Evolutionary conservation across 2,797 vertebrate species (phyloP).

Genomic region (Sebastes trivittatus): DNA sequence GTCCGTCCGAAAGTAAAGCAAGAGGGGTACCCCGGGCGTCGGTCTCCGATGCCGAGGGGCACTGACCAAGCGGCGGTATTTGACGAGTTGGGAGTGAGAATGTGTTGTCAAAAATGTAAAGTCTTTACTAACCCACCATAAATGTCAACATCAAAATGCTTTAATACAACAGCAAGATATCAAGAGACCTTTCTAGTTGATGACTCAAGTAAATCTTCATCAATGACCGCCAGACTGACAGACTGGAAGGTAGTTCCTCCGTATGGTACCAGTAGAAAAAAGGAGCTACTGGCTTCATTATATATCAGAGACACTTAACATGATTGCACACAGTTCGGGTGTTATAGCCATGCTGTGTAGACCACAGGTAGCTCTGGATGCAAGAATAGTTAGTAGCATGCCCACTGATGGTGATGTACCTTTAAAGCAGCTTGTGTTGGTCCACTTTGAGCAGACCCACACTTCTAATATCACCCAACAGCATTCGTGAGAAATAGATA

Average conservation of each 20-base stretch:
- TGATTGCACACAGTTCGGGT: background rate
- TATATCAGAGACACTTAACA: no score
- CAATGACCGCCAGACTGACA: background rate
- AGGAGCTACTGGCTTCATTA: background rate
- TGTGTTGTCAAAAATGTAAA: background rate
- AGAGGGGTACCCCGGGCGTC: no score
- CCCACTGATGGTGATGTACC: no score
- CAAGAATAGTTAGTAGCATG: no score
- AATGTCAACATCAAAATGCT: background rate
- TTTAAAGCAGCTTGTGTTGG: no score
- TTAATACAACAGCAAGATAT: background rate
- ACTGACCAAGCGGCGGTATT: no score
- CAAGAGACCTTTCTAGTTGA: background rate
- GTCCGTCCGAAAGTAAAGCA: no score
- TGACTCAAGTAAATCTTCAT: background rate
- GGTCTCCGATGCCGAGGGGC: no score
- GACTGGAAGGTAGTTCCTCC: background rate
- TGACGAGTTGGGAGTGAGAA: no score
- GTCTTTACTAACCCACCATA: background rate
- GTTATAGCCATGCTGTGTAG: background rate
- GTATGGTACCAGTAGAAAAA: background rate
- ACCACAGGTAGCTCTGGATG: background rate
- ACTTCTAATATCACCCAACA: no score
- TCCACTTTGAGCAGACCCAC: no score
- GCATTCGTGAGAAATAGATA: no score